phyloP scores from a whole-genome alignment of 2,113 vertebrate species.

The Emydocephalus ijimae region DNA sequence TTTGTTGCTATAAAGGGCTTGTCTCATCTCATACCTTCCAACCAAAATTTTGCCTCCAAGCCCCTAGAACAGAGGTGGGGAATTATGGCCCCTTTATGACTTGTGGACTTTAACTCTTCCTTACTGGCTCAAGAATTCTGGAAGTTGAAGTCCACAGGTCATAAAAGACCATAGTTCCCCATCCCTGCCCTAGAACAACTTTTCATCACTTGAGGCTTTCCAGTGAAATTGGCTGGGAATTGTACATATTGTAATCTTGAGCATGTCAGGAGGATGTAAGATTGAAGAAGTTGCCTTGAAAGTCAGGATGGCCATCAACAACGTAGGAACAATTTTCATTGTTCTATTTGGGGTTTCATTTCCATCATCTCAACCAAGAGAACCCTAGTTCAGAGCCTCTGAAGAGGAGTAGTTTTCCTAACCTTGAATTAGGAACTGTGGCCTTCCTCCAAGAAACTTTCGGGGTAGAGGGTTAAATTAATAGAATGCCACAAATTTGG shows the following conservation, averaged over 20 bases:
- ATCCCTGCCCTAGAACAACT: not conserved
- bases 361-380: not conserved
- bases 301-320: not conserved
- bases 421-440: not conserved
- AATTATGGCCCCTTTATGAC: not conserved
- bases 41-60: not conserved
- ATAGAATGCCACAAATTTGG: not conserved
- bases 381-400: not conserved
- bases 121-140: no score
- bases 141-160: no score
- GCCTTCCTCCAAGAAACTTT: not conserved
- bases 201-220: not conserved
- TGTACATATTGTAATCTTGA: not conserved
- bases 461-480: not conserved
- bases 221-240: not conserved
- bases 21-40: not conserved
- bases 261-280: not conserved
- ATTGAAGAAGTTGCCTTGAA: not conserved
- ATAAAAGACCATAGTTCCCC: no score
- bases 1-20: not conserved
- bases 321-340: not conserved
- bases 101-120: not conserved
- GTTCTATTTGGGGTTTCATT: not conserved
- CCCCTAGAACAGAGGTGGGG: not conserved
- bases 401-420: not conserved